Conservation (phyloP, 2,888 invertebrate genomes). For the Acleris literana region DNA sequence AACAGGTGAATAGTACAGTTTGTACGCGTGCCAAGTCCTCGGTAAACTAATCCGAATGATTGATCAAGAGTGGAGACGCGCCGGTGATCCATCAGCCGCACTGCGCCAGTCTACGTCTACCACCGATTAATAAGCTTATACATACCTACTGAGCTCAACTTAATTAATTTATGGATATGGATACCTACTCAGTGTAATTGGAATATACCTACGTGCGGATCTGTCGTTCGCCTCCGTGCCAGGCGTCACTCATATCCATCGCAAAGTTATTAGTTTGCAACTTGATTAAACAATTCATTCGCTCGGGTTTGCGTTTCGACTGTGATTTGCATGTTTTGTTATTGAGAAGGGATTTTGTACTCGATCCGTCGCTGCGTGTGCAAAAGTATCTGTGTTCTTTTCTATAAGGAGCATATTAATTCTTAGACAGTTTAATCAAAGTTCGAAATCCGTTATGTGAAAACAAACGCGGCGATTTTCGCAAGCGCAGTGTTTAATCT, state of each 20-base stretch:
- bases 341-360: conserved; percentile 2
- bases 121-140: conserved; percentile 45
- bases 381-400: no score
- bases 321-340: conserved; percentile 21
- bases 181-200: conserved; percentile 32
- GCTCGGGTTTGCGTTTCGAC: conserved; percentile 12
- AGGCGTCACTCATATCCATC: conserved; percentile 33
- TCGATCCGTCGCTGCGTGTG: no score
- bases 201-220: conserved; percentile 24
- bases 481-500: no score
- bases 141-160: conserved; percentile 32
- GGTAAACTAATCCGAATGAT: conserved; percentile 50
- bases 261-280: conserved; percentile 30
- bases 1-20: conserved; percentile 41
- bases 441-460: no score
- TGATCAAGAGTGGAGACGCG: conserved; percentile 53
- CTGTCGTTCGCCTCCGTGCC: conserved; percentile 31
- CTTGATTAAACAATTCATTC: conserved; percentile 27
- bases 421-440: no score
- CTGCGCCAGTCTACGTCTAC: conserved; percentile 34
- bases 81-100: conserved; percentile 59
- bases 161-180: conserved; percentile 45
- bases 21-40: conserved; percentile 42
- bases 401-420: no score
- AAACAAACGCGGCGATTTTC: no score